These are phyloP conservation scores for Pangasius djambal DNA, from an alignment of 2,797 vertebrate genomes.

Conservation along the genomic window DNA sequence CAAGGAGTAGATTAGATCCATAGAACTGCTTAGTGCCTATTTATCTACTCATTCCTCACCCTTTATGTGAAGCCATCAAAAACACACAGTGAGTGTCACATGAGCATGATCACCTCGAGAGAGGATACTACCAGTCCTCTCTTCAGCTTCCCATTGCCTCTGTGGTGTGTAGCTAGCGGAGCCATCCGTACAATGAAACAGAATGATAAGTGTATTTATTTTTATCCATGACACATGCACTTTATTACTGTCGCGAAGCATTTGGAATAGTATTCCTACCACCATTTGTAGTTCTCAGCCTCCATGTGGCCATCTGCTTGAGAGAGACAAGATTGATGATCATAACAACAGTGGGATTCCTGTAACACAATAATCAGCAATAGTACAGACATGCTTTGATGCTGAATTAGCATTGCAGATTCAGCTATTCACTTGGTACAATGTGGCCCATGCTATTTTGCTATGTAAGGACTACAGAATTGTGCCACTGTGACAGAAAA, in stretches of 20 bases:
- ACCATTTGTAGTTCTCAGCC: constrained; percentile 43
- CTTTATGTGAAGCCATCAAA: constrained; percentile 61
- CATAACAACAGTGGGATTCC: constrained; percentile 36
- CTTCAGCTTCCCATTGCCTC: constrained; percentile 30
- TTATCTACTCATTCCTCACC: constrained; percentile 62
- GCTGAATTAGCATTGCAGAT: constrained; percentile 62
- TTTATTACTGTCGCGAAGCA: constrained; percentile 67
- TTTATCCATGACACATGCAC: constrained; percentile 47
- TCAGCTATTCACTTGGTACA: constrained; percentile 63
- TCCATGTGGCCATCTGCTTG: constrained; percentile 50
- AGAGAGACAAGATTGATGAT: constrained; percentile 56
- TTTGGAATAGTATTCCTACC: constrained; percentile 59
- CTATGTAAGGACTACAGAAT: constrained; percentile 40
- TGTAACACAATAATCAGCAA: constrained; percentile 44
- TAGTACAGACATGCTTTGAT: constrained; percentile 32
- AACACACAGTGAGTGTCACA: constrained; percentile 61
- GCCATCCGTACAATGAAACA: constrained; percentile 42
- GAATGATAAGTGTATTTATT: constrained; percentile 54
- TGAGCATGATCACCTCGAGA: constrained; percentile 47
- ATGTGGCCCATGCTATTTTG: constrained; percentile 30
- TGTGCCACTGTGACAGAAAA: constrained; percentile 28
- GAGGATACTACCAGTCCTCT: constrained; percentile 32
- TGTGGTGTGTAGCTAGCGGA: constrained; percentile 19
- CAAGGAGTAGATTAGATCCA: constrained; percentile 71
- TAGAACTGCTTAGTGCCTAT: constrained; percentile 64